Conservation (phyloP, 37 sponge, comb jelly and placozoan species). For the Mnemiopsis leidyi region DNA sequence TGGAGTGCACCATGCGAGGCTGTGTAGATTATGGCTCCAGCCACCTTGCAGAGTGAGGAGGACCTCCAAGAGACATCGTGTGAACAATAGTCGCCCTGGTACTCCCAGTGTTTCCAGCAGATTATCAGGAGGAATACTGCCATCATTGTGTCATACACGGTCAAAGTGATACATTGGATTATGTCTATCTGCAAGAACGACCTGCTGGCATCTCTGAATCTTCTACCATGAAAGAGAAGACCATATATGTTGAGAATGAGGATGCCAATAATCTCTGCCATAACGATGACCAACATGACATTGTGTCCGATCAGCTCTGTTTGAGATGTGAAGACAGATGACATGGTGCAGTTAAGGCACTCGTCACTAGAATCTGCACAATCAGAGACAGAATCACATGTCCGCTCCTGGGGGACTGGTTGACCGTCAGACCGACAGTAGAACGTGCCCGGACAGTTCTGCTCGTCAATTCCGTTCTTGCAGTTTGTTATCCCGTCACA, state of each 20-base stretch:
- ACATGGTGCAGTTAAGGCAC: neutral
- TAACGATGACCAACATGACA: neutral
- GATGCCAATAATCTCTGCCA: neutral
- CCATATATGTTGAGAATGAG: neutral
- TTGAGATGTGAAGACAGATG: neutral
- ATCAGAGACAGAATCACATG: neutral
- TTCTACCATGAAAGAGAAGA: neutral
- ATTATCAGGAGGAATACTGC: neutral
- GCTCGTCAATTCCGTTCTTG: too few species aligned
- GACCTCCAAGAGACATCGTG: neutral
- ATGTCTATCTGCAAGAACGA: neutral
- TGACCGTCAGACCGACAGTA: neutral
- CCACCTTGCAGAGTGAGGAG: neutral
- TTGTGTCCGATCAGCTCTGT: neutral
- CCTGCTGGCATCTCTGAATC: neutral
- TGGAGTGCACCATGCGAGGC: neutral
- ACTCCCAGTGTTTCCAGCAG: too few species aligned
- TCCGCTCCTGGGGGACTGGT: neutral
- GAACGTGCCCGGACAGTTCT: neutral
- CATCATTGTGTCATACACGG: neutral
- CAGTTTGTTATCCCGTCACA: neutral
- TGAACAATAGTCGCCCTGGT: neutral
- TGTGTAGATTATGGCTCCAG: neutral
- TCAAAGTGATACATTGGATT: neutral
- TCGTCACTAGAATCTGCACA: neutral